Evolutionary conservation across 2,797 vertebrate genomes (phyloP), one percentile per base, ranked within the genome.

Genomic region (Podargus strigoides): DNA sequence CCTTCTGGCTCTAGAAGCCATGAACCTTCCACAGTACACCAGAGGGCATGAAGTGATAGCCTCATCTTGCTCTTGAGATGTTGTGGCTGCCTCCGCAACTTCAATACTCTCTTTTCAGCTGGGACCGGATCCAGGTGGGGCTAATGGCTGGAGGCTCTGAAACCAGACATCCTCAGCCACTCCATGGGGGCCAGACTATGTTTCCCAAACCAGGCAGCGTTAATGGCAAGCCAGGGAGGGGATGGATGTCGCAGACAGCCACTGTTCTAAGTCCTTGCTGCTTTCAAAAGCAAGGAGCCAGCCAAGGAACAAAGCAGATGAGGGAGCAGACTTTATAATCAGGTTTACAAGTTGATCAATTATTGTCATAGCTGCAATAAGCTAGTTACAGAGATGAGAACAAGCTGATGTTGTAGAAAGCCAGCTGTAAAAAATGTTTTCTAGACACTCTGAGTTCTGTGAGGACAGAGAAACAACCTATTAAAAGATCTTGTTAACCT

Each of bases 281-380:
- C 74, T 85, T 87, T 84, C 56, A 26, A 36, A 88, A 89, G 56
- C 4, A 1, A 59, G 58, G 58, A 85, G 42, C 34, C 84, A 82
- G 63, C 9, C 60, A 55, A 75, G 50, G 44, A 75, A 28, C 27
- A 86, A 84, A 79, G 63, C 44, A 92, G 63, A 79, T 37, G 63
- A 73, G 36, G 39, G 50, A 94, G 50, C 59, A 85, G 92, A 69
- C 63, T 79, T 94, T 87, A 47, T 85, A 82, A 90, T 89, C 74
- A 69, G 55, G 47, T 90, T 93, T 95, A 63, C 70, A 87, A 41
- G 78, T 85, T 69, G 47, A 92, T 92, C 81, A 79, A 28, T 92
- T 93, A 79, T 85, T 87, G 62, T 92, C 78, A 82, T 67, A 63
- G 59, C 68, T 89, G 47, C 39, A 85, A 52, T 89, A 76, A 85